These are phyloP conservation scores for Callopanchax toddi DNA, from an alignment of 2,113 vertebrate genomes.

Conservation along the genomic window DNA sequence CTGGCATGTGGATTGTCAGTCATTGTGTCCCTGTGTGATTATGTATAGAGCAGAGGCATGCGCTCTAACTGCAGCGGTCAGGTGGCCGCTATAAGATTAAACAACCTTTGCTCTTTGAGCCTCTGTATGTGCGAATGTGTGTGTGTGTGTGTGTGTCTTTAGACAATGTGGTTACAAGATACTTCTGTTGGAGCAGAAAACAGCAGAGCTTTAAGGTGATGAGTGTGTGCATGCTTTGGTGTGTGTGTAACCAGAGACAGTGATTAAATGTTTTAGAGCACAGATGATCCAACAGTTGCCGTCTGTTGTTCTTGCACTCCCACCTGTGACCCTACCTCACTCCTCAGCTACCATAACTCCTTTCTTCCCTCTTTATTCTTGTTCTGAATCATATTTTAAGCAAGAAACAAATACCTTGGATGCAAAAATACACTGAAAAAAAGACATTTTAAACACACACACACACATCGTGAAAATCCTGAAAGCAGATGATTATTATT, in stretches of 20 bases:
- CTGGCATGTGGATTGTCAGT: constrained; percentile 55
- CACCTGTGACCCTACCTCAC: constrained; percentile 31
- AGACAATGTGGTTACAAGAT: constrained; percentile 70
- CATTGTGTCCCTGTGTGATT: constrained; percentile 62
- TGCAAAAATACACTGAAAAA: constrained; percentile 32
- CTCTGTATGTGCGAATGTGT: constrained; percentile 36
- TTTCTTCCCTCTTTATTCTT: constrained; percentile 47
- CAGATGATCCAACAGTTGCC: constrained; percentile 79
- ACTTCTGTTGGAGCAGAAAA: constrained; percentile 49
- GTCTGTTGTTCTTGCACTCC: constrained; percentile 57
- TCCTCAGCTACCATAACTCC: constrained; percentile 43
- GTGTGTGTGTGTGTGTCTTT: constrained; percentile 27
- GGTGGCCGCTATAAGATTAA: constrained; percentile 61
- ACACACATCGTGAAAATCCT: constrained; percentile 7
- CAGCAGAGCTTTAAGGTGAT: constrained; percentile 62
- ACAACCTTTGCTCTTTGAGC: constrained; percentile 62
- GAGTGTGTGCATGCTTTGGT: constrained; percentile 38
- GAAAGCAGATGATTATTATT: constrained; percentile 27
- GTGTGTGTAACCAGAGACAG: constrained; percentile 73
- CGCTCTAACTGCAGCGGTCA: constrained; percentile 57
- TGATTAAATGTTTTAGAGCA: constrained; percentile 76
- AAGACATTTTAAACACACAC: constrained; percentile 6
- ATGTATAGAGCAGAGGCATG: constrained; percentile 58
- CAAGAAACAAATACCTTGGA: no score
- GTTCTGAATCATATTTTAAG: constrained; percentile 70